Evolutionary conservation across 2,888 invertebrate species (phyloP).

Genomic region (Copidosoma aretas): DNA sequence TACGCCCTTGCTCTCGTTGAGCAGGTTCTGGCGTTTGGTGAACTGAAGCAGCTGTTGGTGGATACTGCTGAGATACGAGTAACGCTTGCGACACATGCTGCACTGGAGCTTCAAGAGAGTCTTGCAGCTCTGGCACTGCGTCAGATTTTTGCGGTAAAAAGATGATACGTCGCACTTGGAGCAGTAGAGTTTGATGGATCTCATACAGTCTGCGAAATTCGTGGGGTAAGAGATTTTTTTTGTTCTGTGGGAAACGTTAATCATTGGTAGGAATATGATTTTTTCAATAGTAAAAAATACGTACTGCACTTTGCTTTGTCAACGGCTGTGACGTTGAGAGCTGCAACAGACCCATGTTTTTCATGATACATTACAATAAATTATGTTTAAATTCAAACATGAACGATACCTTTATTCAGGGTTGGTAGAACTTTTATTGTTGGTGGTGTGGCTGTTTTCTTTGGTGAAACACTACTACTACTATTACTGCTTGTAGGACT

Average conservation of each 20-base stretch:
- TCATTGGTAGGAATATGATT: too few species aligned
- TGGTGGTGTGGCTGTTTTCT: too few species aligned
- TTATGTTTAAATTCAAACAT: not conserved
- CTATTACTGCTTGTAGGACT: too few species aligned
- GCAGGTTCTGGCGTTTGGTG: not conserved
- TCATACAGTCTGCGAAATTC: constrained; percentile 20
- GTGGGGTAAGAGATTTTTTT: too few species aligned
- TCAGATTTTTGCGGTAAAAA: not conserved
- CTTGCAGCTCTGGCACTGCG: not conserved
- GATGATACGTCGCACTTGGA: not conserved
- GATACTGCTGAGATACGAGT: constrained; percentile 4
- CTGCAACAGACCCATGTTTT: not conserved
- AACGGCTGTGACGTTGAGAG: not conserved
- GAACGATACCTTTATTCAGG: not conserved
- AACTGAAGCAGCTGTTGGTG: not conserved
- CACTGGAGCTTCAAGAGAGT: constrained; percentile 12
- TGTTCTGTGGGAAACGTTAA: too few species aligned
- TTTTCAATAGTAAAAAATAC: not conserved
- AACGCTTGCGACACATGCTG: constrained; percentile 7
- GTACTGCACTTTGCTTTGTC: not conserved
- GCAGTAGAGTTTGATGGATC: constrained; percentile 7
- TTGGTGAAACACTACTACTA: too few species aligned
- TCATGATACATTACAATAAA: not conserved
- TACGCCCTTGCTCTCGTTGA: not conserved
- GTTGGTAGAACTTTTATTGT: not conserved